These are phyloP conservation scores for Carollia perspicillata DNA, from an alignment of 2,113 vertebrate species.

Conservation along the genomic window DNA sequence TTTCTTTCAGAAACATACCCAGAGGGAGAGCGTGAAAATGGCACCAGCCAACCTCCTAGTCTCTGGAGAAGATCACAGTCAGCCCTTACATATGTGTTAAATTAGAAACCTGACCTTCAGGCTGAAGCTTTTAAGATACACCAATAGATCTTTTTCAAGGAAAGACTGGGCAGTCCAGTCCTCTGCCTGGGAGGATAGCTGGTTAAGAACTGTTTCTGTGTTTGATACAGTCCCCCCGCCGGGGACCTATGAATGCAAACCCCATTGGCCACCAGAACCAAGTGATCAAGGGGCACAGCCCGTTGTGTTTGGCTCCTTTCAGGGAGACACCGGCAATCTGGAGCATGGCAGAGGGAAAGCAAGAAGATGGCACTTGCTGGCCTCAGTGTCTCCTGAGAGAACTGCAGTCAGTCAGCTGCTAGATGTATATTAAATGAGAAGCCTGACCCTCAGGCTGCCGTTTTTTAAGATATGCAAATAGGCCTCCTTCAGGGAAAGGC, in stretches of 20 bases:
- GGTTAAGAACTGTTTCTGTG: not conserved
- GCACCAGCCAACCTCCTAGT: not conserved
- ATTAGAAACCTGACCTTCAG: not conserved
- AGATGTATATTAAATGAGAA: not conserved
- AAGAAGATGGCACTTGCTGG: not conserved
- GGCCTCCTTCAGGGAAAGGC: not conserved
- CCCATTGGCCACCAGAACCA: not conserved
- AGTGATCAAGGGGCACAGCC: not conserved
- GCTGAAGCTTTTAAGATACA: not conserved
- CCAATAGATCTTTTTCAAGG: not conserved
- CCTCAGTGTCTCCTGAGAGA: not conserved
- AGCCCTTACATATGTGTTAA: not conserved
- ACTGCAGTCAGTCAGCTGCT: not conserved
- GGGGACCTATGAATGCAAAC: not conserved
- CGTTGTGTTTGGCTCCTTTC: not conserved
- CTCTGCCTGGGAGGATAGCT: not conserved
- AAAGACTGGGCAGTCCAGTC: not conserved
- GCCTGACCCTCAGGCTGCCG: not conserved
- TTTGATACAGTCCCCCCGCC: not conserved
- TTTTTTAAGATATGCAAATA: not conserved
- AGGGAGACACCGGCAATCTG: not conserved
- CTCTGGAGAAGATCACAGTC: not conserved
- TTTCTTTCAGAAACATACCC: not conserved
- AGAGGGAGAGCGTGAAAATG: not conserved
- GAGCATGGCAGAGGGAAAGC: not conserved